Base-by-base conservation (phyloP, 2,888 invertebrate genomes). In the Tipula unca region DNA sequence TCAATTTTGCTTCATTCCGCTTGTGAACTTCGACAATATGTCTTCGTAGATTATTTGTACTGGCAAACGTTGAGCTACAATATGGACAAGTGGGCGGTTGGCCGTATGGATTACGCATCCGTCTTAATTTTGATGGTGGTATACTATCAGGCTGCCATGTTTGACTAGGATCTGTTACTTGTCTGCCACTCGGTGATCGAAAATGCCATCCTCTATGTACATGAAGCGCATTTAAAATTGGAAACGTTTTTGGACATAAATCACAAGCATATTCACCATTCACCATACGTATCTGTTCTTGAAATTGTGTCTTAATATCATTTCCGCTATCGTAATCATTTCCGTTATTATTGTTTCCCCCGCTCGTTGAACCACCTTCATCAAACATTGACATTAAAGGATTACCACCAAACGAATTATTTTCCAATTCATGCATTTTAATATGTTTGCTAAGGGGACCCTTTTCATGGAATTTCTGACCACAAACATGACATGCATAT, bases 141-240 rank as follows among this genome's bases (percentile, higher is more conserved):
- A 83, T 85, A 17, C 82, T 85, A 86, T 86, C 86, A 1, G 87
- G 87, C 32, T 86, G 87, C 87, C 87, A 87, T 82, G 87, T 87
- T 85, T 87, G 86, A 54, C 54, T 48, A 17, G 87, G 86, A 82
- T 87, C 87, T 17, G 85, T 86, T 3, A 87, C 86, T 29, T 85
- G 85, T 32, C 85, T 29, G 29, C 85, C 91, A 89, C 90, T 90
- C 88, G 87, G 87, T 5, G 85, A 84, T 3, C 91, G 90, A 89
- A 91, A 91, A 90, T 91, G 91, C 91, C 91, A 91, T 88, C 91
- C 91, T 88, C 91, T 90, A 89, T 91, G 91, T 87, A 91, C 91
- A 89, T 91, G 91, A 86, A 91, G 88, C 86, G 91, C 91, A 86
- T 90, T 90, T 89, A 91, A 89, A 88, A 90, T 90, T 85, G 90